phyloP scores from a whole-genome alignment of 2,888 invertebrate genomes.

The Lacanobia oleracea region DNA sequence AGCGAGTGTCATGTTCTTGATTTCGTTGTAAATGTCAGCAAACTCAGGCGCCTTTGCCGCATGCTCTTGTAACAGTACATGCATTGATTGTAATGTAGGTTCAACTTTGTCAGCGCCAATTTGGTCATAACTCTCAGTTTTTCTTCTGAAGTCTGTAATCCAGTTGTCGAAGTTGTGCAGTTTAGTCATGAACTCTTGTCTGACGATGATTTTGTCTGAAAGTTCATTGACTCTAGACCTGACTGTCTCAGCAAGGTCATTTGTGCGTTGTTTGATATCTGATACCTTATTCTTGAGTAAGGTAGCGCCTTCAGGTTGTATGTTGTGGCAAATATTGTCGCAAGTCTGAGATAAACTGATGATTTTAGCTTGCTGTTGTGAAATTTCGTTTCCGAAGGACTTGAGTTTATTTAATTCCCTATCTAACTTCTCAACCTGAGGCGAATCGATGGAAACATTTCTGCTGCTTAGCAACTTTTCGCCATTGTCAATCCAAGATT shows the following conservation, averaged over 20 bases:
- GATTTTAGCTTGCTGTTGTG: slow-evolving; percentile 95
- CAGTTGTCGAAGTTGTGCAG: slow-evolving; percentile 95
- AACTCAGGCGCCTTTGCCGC: slow-evolving; percentile 95
- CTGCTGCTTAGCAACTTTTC: slow-evolving; percentile 91
- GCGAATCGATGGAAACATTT: slow-evolving; percentile 92
- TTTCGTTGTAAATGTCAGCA: slow-evolving; percentile 94
- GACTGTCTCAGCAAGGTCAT: slow-evolving; percentile 94
- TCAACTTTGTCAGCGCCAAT: slow-evolving; percentile 96
- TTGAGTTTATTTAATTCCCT: slow-evolving; percentile 94
- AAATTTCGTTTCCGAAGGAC: slow-evolving; percentile 95
- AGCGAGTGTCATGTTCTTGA: slow-evolving; percentile 93
- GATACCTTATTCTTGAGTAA: slow-evolving; percentile 93
- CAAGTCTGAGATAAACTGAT: slow-evolving; percentile 94
- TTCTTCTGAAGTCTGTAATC: slow-evolving; percentile 93
- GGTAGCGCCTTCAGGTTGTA: slow-evolving; percentile 94
- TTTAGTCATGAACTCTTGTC: slow-evolving; percentile 96
- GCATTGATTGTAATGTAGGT: slow-evolving; percentile 94
- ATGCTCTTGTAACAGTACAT: slow-evolving; percentile 95
- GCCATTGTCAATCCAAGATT: slow-evolving; percentile 94
- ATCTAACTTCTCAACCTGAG: slow-evolving; percentile 94
- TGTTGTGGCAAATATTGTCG: slow-evolving; percentile 94
- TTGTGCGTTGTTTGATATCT: slow-evolving; percentile 93
- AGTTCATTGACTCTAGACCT: slow-evolving; percentile 94
- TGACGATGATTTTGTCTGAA: slow-evolving; percentile 95
- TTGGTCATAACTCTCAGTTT: slow-evolving; percentile 94